A percentile compares a stretch with the other conserved stretches of the same genome.
These are phyloP conservation scores for Acrossocheilus wenchowensis DNA, from an alignment of 2,797 vertebrate species.

Conservation along the genomic window DNA sequence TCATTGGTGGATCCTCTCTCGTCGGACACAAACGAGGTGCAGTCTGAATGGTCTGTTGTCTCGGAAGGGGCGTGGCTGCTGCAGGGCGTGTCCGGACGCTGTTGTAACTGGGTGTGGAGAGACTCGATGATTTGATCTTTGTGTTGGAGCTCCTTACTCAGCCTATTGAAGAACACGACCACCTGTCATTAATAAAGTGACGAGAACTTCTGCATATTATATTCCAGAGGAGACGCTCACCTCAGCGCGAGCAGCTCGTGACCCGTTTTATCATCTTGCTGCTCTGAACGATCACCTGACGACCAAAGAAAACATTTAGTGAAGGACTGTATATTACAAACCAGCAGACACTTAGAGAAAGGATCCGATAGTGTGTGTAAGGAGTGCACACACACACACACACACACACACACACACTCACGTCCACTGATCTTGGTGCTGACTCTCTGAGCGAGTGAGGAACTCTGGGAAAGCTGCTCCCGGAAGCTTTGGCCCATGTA, in stretches of 20 bases:
- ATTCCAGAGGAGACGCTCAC: conserved; percentile 70
- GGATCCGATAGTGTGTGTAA: not conserved
- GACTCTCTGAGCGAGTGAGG: conserved; percentile 83
- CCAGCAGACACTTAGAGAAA: not conserved
- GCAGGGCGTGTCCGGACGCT: conserved; percentile 81
- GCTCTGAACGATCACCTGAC: conserved; percentile 81
- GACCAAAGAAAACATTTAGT: not conserved
- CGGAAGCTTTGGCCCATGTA: conserved; percentile 95
- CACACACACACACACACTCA: conserved; percentile 67
- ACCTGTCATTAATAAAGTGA: not conserved
- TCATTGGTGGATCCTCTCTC: conserved; percentile 82
- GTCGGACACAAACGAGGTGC: conserved; percentile 85
- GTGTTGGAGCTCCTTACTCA: conserved; percentile 89
- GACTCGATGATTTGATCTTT: conserved; percentile 92
- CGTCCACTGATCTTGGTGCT: conserved; percentile 86
- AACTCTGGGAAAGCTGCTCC: conserved; percentile 88
- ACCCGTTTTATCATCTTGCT: conserved; percentile 80
- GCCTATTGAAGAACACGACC: conserved; percentile 70
- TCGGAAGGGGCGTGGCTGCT: conserved; percentile 88
- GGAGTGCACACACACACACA: not conserved
- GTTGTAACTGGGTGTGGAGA: conserved; percentile 88
- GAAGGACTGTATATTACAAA: not conserved
- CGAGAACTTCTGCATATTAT: not conserved
- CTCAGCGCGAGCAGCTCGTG: conserved; percentile 86
- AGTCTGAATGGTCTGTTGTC: conserved; percentile 86